phyloP scores from a whole-genome alignment of 2,113 vertebrate genomes.

The Megaceryle maxima region DNA sequence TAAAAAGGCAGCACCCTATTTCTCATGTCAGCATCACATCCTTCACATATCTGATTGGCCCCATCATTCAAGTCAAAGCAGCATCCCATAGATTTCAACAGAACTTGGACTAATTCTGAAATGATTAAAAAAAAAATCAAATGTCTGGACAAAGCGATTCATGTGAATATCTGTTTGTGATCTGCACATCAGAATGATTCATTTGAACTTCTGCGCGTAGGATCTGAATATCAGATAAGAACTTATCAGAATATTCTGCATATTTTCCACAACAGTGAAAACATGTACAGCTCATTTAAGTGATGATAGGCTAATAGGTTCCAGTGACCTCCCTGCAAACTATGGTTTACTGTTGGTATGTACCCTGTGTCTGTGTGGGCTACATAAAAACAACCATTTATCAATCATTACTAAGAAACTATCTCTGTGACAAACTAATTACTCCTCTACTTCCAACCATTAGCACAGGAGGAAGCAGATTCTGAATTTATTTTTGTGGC shows the following conservation, averaged over 20 bases:
- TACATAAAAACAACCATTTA: slow-evolving; percentile 3
- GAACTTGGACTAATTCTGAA: neutral
- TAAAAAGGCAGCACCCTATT: neutral
- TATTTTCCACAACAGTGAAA: neutral
- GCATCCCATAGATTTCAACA: neutral
- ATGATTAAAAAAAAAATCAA: neutral
- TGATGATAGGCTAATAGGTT: neutral
- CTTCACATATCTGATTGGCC: neutral
- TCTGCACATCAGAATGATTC: neutral
- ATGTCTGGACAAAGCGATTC: neutral
- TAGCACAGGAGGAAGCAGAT: slow-evolving; percentile 41
- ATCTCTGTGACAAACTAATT: slow-evolving; percentile 32
- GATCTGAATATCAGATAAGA: neutral
- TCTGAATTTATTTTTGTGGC: neutral
- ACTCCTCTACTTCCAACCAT: slow-evolving; percentile 13
- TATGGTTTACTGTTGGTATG: neutral
- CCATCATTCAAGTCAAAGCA: neutral
- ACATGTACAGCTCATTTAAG: neutral
- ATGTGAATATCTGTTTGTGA: neutral
- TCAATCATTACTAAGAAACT: slow-evolving; percentile 36
- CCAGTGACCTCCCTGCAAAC: neutral
- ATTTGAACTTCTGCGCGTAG: neutral
- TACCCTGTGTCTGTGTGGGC: neutral
- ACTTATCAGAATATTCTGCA: neutral
- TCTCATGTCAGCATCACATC: neutral